Base-by-base conservation (phyloP, 64 coral and sea anemone species). In the Orbicella faveolata region DNA sequence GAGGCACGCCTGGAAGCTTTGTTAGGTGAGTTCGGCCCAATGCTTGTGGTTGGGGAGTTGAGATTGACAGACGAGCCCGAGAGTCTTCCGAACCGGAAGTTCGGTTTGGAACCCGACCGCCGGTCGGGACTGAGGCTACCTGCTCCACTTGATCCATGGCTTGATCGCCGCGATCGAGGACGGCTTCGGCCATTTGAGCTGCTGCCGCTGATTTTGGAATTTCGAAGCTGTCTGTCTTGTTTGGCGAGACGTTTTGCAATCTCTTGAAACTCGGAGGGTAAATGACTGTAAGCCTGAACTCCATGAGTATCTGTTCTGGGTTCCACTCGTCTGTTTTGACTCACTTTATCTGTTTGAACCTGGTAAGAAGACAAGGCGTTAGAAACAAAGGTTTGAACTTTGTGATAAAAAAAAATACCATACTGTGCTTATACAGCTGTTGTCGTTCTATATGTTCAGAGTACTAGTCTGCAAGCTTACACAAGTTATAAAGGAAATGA, bases 261-360 rank as follows among this genome's bases (percentile, higher is more conserved):
- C 66, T 97, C 95, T 81, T 94, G 95, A 80, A 97, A 97, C 52
- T 97, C 95, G 11, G 95, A n/a, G 19, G 95, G 95, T 72, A 97
- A 90, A 41, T 97, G 68, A 64, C 95, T 94, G 78, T 97, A 97
- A 14, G 95, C 89, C 79, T 94, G 92, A 33, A 97, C 79, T 21
- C 92, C 92, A 35, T 97, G 95, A 9, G 95, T 97, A 75, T 97
- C 95, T 15, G 95, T 97, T 37, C 95, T 84, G 19, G 95, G 78
- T 63, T 94, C 95, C 14, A 93, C 95, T 2, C 75, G 83, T 87
- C 83, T 90, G 55, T 69, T 81, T 6, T 75, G 86, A 79, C 87
- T 76, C 83, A 97, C 78, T 78, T 80, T 92, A 54, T 75, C 84
- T 52, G 88, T 55, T 41, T 48, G 52, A 64, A 97, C 79, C 94